phyloP scores from a whole-genome alignment of 2,113 vertebrate genomes.

The Gallinago media region DNA sequence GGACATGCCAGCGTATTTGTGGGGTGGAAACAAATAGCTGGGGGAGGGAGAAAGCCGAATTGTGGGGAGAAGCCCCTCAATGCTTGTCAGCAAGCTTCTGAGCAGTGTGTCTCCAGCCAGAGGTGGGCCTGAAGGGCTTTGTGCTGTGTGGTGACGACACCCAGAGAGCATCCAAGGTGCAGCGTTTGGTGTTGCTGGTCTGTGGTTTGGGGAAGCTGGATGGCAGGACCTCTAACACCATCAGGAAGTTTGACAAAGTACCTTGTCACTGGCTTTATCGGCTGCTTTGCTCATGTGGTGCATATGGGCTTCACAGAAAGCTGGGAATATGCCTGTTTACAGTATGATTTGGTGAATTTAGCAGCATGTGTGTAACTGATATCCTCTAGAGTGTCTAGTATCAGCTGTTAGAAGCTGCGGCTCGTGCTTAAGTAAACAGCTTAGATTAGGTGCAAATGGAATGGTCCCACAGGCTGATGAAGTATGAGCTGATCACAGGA shows the following conservation, averaged over 20 bases:
- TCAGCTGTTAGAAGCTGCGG: neutral
- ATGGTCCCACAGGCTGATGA: neutral
- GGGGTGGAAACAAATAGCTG: neutral
- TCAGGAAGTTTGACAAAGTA: neutral
- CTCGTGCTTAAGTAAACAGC: neutral
- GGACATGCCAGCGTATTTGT: neutral
- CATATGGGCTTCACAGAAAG: neutral
- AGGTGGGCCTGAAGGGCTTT: rapidly evolving
- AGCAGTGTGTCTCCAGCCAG: neutral
- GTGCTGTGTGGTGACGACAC: neutral
- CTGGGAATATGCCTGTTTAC: neutral
- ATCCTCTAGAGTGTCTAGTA: neutral
- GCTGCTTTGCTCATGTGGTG: neutral
- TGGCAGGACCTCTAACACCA: neutral
- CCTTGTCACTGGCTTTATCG: neutral
- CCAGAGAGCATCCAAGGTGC: neutral
- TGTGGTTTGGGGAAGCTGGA: neutral
- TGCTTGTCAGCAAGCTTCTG: neutral
- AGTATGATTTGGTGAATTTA: neutral
- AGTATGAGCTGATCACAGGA: neutral
- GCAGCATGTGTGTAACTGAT: neutral
- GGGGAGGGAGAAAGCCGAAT: neutral
- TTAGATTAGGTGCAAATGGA: neutral
- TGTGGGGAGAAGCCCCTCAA: neutral
- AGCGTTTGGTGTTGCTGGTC: neutral